Conservation (phyloP, 1,140 invertebrate genomes). For the Tribolium castaneum region DNA sequence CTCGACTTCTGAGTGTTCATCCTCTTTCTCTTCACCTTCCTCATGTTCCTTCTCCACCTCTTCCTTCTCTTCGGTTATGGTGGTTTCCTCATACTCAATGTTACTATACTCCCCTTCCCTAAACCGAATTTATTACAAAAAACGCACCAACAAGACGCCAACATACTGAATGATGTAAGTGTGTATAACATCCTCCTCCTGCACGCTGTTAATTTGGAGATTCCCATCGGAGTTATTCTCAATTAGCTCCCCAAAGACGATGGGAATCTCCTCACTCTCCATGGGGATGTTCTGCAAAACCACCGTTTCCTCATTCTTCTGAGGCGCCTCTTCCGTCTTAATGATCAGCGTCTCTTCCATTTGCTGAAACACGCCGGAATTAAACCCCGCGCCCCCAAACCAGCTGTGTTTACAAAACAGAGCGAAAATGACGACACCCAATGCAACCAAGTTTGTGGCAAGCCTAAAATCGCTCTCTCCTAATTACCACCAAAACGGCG, state of each 20-base stretch:
- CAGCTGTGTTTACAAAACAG: slow-evolving; percentile 4
- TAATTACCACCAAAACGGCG: not conserved
- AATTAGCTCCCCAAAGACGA: slow-evolving; percentile 46
- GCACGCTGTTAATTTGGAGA: slow-evolving; percentile 55
- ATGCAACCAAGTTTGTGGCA: slow-evolving; percentile 27
- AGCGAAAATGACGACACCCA: slow-evolving; percentile 32
- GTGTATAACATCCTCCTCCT: slow-evolving; percentile 51
- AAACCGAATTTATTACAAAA: not conserved
- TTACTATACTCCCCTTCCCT: slow-evolving; percentile 11
- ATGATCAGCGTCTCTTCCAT: slow-evolving; percentile 17
- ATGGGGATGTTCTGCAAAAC: slow-evolving; percentile 50
- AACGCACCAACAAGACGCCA: not conserved
- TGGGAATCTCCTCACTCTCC: slow-evolving; percentile 45
- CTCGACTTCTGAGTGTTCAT: slow-evolving; percentile 15
- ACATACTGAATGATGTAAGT: slow-evolving; percentile 56
- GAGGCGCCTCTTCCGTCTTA: slow-evolving; percentile 9
- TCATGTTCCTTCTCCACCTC: slow-evolving; percentile 25
- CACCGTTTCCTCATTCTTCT: slow-evolving; percentile 25
- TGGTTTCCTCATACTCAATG: slow-evolving; percentile 4
- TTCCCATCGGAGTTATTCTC: slow-evolving; percentile 58
- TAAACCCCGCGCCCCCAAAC: not conserved
- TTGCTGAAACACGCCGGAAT: not conserved
- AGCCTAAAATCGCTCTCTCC: slow-evolving; percentile 33
- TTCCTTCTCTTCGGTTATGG: not conserved
- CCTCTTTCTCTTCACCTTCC: slow-evolving; percentile 6